phyloP scores from a whole-genome alignment of 2,113 vertebrate species.

The Phoenicopterus ruber region DNA sequence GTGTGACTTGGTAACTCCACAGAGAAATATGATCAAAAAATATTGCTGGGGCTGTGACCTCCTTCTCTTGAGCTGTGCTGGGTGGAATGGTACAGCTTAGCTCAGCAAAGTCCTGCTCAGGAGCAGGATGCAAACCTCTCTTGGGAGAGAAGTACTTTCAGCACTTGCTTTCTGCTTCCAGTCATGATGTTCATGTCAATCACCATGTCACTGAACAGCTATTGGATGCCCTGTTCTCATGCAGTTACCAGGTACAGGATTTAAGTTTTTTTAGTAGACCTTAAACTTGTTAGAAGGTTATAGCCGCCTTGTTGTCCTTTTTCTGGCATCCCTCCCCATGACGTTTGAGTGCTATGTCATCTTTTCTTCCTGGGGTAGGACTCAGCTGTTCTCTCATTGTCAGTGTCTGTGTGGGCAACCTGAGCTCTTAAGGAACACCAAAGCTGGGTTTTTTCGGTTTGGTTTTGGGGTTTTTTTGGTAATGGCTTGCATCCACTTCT shows the following conservation, averaged over 20 bases:
- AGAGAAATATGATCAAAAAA: not conserved
- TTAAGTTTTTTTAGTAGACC: not conserved
- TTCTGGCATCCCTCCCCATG: not conserved
- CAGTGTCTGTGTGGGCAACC: not conserved
- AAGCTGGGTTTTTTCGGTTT: accelerated
- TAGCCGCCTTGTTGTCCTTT: not conserved
- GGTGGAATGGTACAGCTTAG: not conserved
- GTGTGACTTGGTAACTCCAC: not conserved
- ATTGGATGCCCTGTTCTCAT: not conserved
- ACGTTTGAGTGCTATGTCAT: not conserved
- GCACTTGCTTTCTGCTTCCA: not conserved
- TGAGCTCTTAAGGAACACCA: not conserved
- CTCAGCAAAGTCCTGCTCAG: not conserved
- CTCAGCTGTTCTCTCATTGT: not conserved
- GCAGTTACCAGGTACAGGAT: not conserved
- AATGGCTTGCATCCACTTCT: not conserved
- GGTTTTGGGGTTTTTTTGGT: not conserved
- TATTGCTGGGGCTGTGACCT: not conserved
- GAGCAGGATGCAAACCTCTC: not conserved
- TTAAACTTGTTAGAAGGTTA: not conserved
- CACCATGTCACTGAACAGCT: not conserved
- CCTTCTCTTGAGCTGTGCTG: not conserved
- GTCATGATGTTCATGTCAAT: not conserved
- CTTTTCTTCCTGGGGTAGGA: not conserved
- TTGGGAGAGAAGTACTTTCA: not conserved